Conservation (phyloP, 2,797 vertebrate genomes). For the Poliocrania exsul region DNA sequence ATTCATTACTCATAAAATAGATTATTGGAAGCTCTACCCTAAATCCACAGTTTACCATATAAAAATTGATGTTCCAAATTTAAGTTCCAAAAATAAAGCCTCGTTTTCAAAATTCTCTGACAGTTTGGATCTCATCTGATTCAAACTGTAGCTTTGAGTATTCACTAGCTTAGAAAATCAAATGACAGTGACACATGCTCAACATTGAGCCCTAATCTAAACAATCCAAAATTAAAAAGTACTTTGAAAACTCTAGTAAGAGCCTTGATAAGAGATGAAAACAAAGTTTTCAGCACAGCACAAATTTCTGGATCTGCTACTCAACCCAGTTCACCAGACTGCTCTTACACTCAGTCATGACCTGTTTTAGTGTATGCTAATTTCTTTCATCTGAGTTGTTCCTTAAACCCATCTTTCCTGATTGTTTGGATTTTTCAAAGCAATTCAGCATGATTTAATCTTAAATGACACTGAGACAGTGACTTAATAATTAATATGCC, state of each 20-base stretch:
- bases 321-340: background rate
- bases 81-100: background rate
- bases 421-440: conserved; percentile 18
- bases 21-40: background rate
- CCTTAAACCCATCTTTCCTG: background rate
- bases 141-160: background rate
- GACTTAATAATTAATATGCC: conserved; percentile 59
- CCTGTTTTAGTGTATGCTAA: background rate
- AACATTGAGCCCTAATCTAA: background rate
- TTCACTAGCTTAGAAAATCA: conserved; percentile 1
- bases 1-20: background rate
- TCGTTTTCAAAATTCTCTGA: background rate
- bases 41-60: background rate
- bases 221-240: background rate
- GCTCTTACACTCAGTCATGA: background rate
- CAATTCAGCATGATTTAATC: conserved; percentile 34
- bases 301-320: background rate
- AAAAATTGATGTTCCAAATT: background rate
- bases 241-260: background rate
- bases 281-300: background rate
- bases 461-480: conserved; percentile 34
- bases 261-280: background rate
- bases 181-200: background rate
- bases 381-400: background rate
- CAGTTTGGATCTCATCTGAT: background rate